Conservation (phyloP, 2,888 invertebrate genomes). For the Philereme transversata region DNA sequence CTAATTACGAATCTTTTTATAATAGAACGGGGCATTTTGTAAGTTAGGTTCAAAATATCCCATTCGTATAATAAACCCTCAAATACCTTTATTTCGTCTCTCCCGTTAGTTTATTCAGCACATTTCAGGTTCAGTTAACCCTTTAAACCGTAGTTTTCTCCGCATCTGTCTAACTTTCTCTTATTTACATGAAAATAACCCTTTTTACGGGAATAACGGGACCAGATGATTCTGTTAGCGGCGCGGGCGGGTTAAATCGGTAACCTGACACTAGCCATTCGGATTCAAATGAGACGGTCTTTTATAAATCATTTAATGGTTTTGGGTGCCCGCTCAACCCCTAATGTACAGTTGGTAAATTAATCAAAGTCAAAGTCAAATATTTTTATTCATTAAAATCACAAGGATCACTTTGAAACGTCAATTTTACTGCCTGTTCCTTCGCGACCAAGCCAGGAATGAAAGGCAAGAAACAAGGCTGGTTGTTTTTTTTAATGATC, state of each 20-base stretch:
- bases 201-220: constrained; percentile 39
- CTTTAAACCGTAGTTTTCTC: constrained; percentile 8
- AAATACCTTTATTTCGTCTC: constrained; percentile 1
- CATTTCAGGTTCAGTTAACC: constrained; percentile 16
- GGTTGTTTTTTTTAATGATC: too few species aligned
- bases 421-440: too few species aligned
- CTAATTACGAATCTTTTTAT: too few species aligned
- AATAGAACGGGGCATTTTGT: too few species aligned
- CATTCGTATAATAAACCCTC: too few species aligned
- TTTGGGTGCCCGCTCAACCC: constrained; percentile 63
- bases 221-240: constrained; percentile 32
- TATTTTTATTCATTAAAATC: too few species aligned
- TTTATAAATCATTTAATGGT: constrained; percentile 76
- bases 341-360: constrained; percentile 47
- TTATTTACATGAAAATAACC: constrained; percentile 42
- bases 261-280: constrained; percentile 72
- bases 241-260: constrained; percentile 38
- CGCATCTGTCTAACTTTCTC: constrained; percentile 26
- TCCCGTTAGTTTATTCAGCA: not conserved
- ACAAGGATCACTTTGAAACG: too few species aligned
- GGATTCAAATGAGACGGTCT: constrained; percentile 76
- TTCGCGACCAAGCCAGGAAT: too few species aligned
- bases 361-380: too few species aligned
- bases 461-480: too few species aligned
- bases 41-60: too few species aligned